Conservation (phyloP, 1,140 invertebrate genomes). For the Lethrus apterus region DNA sequence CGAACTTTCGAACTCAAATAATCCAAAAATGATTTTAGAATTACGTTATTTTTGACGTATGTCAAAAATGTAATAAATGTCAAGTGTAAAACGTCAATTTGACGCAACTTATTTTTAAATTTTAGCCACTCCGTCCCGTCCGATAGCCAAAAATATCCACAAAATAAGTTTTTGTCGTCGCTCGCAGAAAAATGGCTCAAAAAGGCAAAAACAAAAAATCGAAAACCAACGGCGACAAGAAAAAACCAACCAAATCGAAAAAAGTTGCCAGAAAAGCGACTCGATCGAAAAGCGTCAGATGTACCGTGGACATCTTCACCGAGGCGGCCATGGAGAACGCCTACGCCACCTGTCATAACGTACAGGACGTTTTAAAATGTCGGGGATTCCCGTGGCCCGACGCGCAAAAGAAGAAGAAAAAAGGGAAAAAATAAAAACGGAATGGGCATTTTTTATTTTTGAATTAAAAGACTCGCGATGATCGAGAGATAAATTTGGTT, state of each 20-base stretch:
- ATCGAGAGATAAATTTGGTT: no score
- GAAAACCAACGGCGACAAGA: constrained; percentile 42
- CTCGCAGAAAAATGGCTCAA: constrained; percentile 1
- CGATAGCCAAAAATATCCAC: no score
- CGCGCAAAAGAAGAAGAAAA: constrained; percentile 73
- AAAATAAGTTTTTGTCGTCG: no score
- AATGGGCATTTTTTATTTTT: no score
- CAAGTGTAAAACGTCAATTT: no score
- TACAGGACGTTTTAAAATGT: constrained; percentile 68
- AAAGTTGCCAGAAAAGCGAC: constrained; percentile 48
- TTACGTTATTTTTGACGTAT: neutral
- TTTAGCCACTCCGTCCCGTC: neutral
- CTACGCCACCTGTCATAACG: constrained; percentile 81
- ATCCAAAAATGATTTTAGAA: constrained; percentile 1
- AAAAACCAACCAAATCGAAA: constrained; percentile 45
- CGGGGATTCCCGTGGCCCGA: constrained; percentile 79
- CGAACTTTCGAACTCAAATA: constrained; percentile 1
- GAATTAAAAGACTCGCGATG: no score
- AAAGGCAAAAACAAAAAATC: constrained; percentile 45
- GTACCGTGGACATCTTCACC: constrained; percentile 72
- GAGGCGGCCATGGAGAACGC: constrained; percentile 81
- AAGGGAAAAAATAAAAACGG: constrained; percentile 50
- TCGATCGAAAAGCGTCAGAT: constrained; percentile 50
- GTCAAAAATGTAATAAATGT: no score
- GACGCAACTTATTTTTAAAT: no score